A percentile compares a stretch with the other conserved stretches of the same genome.
Evolutionary conservation across 2,113 vertebrate genomes (phyloP).

Genomic region (Eudyptes chrysolophus): DNA sequence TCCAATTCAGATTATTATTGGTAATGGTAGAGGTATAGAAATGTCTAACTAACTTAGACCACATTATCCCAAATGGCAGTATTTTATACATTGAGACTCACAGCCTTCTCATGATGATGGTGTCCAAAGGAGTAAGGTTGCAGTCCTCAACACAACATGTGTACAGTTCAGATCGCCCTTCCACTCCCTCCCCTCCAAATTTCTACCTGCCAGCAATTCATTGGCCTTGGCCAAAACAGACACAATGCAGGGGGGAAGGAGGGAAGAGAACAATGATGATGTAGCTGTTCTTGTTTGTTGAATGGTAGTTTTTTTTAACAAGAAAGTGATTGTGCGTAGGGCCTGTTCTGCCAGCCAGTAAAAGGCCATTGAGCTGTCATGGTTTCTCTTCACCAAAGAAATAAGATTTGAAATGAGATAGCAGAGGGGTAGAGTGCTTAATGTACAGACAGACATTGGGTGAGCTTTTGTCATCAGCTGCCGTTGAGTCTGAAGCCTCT

Average conservation of each 20-base stretch:
- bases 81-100: background rate
- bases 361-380: background rate
- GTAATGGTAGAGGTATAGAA: background rate
- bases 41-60: background rate
- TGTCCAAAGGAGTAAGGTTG: background rate
- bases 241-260: background rate
- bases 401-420: background rate
- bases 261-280: background rate
- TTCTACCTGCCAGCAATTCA: background rate
- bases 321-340: background rate
- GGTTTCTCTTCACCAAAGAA: background rate
- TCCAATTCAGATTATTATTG: background rate
- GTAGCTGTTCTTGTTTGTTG: background rate
- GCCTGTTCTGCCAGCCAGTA: background rate
- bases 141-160: background rate
- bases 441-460: background rate
- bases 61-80: accelerated
- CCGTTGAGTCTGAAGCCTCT: background rate
- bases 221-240: background rate
- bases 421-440: background rate
- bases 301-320: background rate
- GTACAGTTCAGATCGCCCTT: background rate
- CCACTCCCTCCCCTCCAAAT: background rate
- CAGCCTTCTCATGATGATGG: background rate
- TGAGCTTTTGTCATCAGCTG: background rate